phyloP scores from a whole-genome alignment of 2,113 vertebrate genomes.

The Pipra filicauda region DNA sequence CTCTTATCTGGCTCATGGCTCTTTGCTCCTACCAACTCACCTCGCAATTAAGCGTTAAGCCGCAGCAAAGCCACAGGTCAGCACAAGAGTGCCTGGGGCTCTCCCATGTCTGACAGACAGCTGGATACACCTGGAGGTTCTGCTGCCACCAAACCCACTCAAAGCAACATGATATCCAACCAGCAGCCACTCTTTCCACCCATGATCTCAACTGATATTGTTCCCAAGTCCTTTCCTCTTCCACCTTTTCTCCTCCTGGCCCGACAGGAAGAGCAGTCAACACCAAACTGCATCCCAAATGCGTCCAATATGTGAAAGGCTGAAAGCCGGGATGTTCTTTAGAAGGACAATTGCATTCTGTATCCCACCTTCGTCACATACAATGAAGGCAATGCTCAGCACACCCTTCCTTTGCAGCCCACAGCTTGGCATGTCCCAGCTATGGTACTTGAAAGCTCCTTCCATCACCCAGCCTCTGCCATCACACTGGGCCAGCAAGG shows the following conservation, averaged over 20 bases:
- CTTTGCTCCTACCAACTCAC: neutral
- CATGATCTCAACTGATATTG: neutral
- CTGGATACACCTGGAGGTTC: neutral
- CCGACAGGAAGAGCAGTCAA: neutral
- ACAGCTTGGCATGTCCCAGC: neutral
- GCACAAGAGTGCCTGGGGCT: neutral
- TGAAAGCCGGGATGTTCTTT: neutral
- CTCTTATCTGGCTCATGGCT: neutral
- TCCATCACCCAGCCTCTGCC: neutral
- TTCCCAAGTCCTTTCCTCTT: neutral
- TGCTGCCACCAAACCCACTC: neutral
- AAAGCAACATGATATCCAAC: rapidly evolving
- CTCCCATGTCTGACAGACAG: rapidly evolving
- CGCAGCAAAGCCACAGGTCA: neutral
- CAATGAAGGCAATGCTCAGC: neutral
- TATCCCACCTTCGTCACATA: neutral
- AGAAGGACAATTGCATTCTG: neutral
- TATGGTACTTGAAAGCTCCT: neutral
- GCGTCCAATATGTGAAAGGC: rapidly evolving
- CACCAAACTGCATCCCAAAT: neutral
- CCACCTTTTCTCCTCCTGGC: neutral
- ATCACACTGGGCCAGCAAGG: neutral
- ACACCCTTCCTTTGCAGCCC: neutral
- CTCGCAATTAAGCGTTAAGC: neutral
- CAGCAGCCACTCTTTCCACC: neutral